These are phyloP conservation scores for Chrysochloris asiatica DNA, from an alignment of 2,113 vertebrate genomes.

Conservation along the genomic window DNA sequence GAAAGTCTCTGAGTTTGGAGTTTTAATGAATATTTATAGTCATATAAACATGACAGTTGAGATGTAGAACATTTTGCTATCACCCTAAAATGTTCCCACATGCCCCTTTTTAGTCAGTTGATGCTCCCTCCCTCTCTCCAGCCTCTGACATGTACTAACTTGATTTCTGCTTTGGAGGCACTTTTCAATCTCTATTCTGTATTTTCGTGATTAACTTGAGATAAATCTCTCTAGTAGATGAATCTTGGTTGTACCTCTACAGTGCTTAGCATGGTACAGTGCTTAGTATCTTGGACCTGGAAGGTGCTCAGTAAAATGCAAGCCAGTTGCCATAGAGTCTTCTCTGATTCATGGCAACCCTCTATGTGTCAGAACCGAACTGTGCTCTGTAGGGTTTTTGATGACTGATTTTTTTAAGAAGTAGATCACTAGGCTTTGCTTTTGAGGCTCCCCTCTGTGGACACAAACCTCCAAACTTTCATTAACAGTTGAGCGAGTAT, in stretches of 20 bases:
- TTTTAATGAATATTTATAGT: background rate
- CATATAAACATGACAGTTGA: background rate
- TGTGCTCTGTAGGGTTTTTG: too few relatives aligned
- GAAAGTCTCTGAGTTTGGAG: conserved; percentile 25
- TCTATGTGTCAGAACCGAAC: too few relatives aligned
- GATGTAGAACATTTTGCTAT: background rate
- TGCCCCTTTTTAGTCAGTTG: background rate
- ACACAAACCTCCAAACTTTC: too few relatives aligned
- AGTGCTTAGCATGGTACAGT: background rate
- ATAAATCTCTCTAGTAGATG: background rate
- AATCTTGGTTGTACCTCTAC: background rate
- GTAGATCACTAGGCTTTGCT: too few relatives aligned
- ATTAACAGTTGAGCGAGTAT: too few relatives aligned
- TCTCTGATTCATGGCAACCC: too few relatives aligned
- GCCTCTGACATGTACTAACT: background rate
- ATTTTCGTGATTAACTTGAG: background rate
- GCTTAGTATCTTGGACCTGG: background rate
- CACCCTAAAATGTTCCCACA: background rate
- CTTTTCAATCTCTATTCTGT: background rate
- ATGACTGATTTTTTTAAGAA: too few relatives aligned
- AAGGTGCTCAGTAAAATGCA: too few relatives aligned
- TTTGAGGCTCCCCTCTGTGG: too few relatives aligned
- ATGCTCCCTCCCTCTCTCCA: background rate
- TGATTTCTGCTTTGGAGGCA: background rate
- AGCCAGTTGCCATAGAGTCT: too few relatives aligned